phyloP scores from a whole-genome alignment of 1,140 invertebrate genomes.

The Cydia splendana region DNA sequence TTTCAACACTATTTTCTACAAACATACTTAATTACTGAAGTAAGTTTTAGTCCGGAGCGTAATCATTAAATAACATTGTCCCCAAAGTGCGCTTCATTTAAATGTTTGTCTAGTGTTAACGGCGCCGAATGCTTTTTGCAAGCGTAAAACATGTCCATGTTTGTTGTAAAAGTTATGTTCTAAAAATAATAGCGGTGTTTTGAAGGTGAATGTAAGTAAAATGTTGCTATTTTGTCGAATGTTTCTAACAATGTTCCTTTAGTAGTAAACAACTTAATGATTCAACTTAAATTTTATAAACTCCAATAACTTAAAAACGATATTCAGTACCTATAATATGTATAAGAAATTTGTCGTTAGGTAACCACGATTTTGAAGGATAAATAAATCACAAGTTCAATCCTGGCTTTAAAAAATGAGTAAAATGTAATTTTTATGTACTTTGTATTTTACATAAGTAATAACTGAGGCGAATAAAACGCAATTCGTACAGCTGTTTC shows the following conservation, averaged over 20 bases:
- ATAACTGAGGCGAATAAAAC: constrained; percentile 14
- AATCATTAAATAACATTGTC: constrained; percentile 21
- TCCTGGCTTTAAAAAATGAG: too few relatives aligned
- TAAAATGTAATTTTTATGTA: not conserved
- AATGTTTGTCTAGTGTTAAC: constrained; percentile 12
- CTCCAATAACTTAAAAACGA: too few relatives aligned
- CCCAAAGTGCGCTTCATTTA: not conserved
- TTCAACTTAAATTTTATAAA: too few relatives aligned
- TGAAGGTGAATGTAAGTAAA: not conserved
- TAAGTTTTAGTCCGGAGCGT: not conserved
- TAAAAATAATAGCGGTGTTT: not conserved
- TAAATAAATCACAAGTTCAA: too few relatives aligned
- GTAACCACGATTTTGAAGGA: too few relatives aligned
- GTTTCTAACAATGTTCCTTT: not conserved
- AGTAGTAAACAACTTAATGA: too few relatives aligned
- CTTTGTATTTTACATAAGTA: not conserved
- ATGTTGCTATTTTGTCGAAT: not conserved
- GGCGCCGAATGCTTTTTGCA: not conserved
- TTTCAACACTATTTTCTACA: constrained; percentile 4
- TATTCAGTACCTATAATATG: too few relatives aligned
- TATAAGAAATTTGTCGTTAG: too few relatives aligned
- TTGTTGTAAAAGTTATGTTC: constrained; percentile 19
- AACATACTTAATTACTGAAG: not conserved
- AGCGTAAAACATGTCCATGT: not conserved
- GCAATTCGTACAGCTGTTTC: constrained; percentile 3